phyloP scores from a whole-genome alignment of 2,113 vertebrate species.

The Apteryx owenii region DNA sequence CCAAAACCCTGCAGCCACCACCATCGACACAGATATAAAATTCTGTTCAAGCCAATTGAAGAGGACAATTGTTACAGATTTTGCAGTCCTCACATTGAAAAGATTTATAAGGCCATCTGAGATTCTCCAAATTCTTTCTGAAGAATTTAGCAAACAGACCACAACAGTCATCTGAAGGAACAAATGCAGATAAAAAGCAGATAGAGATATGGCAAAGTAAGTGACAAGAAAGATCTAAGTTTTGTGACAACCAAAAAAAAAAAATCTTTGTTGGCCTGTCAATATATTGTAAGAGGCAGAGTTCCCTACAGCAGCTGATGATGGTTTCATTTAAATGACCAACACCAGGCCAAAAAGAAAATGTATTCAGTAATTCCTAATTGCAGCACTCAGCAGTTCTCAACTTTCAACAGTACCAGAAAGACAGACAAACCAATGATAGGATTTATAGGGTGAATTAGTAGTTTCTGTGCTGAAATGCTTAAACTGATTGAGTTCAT shows the following conservation, averaged over 20 bases:
- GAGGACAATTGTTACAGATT: neutral
- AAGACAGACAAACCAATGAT: neutral
- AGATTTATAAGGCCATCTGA: neutral
- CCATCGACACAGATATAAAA: neutral
- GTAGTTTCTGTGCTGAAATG: neutral
- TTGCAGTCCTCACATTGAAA: neutral
- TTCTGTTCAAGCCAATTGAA: neutral
- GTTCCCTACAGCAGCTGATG: neutral
- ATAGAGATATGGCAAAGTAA: neutral
- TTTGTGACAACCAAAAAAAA: neutral
- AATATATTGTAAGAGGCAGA: neutral
- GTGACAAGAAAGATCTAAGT: neutral
- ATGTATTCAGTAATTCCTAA: neutral
- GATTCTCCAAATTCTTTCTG: neutral
- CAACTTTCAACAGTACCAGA: neutral
- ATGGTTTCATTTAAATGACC: neutral
- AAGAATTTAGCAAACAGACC: neutral
- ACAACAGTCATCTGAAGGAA: neutral
- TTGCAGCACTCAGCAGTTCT: neutral
- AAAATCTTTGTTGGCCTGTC: neutral
- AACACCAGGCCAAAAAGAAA: neutral
- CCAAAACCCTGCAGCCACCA: neutral
- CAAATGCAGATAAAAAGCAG: neutral
- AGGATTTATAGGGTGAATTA: neutral
- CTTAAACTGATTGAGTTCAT: neutral